A percentile compares a stretch with the other conserved stretches of the same genome.
Evolutionary conservation across 2,797 vertebrate species (phyloP).

Genomic region (Amniataba percoides): DNA sequence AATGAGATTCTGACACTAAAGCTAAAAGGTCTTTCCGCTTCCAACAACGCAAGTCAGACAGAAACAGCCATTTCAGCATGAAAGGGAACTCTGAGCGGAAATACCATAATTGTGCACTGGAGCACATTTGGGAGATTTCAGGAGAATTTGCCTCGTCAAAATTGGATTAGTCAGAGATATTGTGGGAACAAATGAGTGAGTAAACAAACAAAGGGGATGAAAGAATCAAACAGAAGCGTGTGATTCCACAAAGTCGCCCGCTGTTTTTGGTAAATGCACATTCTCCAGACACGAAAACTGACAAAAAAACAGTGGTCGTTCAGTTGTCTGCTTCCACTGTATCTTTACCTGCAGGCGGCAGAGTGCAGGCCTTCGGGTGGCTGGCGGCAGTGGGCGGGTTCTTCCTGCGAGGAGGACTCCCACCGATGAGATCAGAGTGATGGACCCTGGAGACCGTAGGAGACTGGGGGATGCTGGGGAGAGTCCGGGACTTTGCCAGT

Average conservation of each 20-base stretch:
- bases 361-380: slow-evolving; percentile 86
- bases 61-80: slow-evolving; percentile 5
- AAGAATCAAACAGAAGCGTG: slow-evolving; percentile 11
- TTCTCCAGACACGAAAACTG: background rate
- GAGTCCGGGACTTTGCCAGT: slow-evolving; percentile 91
- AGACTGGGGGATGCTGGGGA: slow-evolving; percentile 95
- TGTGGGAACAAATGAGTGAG: slow-evolving; percentile 10
- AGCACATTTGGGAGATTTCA: slow-evolving; percentile 8
- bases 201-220: slow-evolving; percentile 13
- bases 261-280: slow-evolving; percentile 7
- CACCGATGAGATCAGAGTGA: slow-evolving; percentile 78
- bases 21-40: slow-evolving; percentile 3
- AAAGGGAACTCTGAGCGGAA: background rate
- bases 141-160: slow-evolving; percentile 6
- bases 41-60: background rate
- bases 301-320: background rate
- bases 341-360: slow-evolving; percentile 89
- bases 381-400: slow-evolving; percentile 54
- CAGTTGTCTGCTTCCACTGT: background rate
- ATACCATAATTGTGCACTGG: background rate
- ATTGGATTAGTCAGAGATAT: slow-evolving; percentile 15
- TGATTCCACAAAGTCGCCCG: background rate
- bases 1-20: slow-evolving; percentile 4
- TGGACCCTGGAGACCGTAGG: slow-evolving; percentile 88
- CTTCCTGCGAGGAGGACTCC: slow-evolving; percentile 79